These are phyloP conservation scores for Acronicta alni DNA, from an alignment of 2,888 invertebrate species.

Conservation along the genomic window DNA sequence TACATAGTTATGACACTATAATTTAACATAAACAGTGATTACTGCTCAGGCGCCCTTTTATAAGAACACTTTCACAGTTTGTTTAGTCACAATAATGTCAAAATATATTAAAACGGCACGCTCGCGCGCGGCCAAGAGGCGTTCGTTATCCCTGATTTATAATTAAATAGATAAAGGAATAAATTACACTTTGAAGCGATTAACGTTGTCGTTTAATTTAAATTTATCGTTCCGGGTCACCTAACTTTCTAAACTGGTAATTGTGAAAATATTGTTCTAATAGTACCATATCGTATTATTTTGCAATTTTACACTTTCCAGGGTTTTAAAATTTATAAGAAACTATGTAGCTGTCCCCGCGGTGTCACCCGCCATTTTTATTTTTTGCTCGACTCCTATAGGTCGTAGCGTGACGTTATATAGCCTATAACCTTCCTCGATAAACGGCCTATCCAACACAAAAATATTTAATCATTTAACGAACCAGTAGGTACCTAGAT, in stretches of 20 bases:
- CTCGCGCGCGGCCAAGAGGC: constrained; percentile 16
- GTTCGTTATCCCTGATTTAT: constrained; percentile 49
- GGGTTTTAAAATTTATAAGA: too few relatives aligned
- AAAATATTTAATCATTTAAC: too few relatives aligned
- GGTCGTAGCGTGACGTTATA: too few relatives aligned
- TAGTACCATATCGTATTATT: constrained; percentile 3
- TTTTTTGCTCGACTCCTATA: too few relatives aligned
- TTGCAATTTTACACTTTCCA: neutral
- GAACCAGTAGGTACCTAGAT: too few relatives aligned
- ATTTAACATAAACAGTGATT: too few relatives aligned
- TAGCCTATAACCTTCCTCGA: too few relatives aligned
- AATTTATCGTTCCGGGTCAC: constrained; percentile 56
- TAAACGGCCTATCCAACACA: too few relatives aligned
- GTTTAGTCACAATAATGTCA: constrained; percentile 10
- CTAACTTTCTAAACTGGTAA: constrained; percentile 60
- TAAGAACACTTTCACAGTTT: neutral
- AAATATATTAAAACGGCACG: constrained; percentile 20
- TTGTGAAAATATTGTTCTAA: constrained; percentile 54
- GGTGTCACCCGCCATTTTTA: too few relatives aligned
- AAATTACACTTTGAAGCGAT: constrained; percentile 58
- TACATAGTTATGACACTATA: too few relatives aligned
- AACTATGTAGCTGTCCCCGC: too few relatives aligned
- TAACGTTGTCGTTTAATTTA: constrained; percentile 61
- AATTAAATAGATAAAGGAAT: constrained; percentile 58
- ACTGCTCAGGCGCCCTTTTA: neutral